Base-by-base conservation (phyloP, 1,140 invertebrate species). In the Aculops lycopersici region DNA sequence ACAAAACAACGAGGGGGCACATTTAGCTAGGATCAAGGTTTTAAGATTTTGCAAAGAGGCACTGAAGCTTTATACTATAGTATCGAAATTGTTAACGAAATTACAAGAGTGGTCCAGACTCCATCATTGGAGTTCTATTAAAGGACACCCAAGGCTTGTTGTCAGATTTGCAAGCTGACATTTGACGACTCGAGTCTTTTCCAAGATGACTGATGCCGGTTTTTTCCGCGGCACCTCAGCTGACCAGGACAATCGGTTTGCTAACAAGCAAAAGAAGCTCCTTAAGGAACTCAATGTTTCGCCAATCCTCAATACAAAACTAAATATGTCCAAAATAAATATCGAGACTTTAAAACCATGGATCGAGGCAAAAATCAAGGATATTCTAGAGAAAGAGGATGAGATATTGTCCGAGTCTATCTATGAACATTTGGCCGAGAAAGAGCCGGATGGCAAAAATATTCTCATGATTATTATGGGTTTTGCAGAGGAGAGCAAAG, bases 391-490 rank as follows among this genome's bases (percentile, higher is more conserved):
- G 70, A 49, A 53, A 31, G 90, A 98, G 60, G 92, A 98, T 60
- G 84, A 92, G 58, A 88, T 98, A 14, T 71, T 98, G 37, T 74
- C 90, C 44, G 86, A 95, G 59, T 97, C 90, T 69, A 81, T 97
- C 44, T 86, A 90, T 63, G 94, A 92, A 60, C 88, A 95, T 61
- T 64, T 98, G 18, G 88, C 97, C 59, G 74, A 79, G 54, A 80
- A 79, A 68, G 55, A 60, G 63, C 81, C 88, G 17, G 86, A 95
- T 64, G 84, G 84, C 31, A 83, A 84, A 57, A 79, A 88, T 58
- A 94, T 98, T 72, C 90, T 97, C 66, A 97, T 98, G 50, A 97
- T 95, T 60, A 62, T 98, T 51, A 97, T 90, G 24, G 92, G 92
- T 12, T 98, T 98, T 59, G 61, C 98, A 19, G 94, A 97, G 59